phyloP scores from a whole-genome alignment of 2,113 vertebrate genomes.

The Sturnus vulgaris region DNA sequence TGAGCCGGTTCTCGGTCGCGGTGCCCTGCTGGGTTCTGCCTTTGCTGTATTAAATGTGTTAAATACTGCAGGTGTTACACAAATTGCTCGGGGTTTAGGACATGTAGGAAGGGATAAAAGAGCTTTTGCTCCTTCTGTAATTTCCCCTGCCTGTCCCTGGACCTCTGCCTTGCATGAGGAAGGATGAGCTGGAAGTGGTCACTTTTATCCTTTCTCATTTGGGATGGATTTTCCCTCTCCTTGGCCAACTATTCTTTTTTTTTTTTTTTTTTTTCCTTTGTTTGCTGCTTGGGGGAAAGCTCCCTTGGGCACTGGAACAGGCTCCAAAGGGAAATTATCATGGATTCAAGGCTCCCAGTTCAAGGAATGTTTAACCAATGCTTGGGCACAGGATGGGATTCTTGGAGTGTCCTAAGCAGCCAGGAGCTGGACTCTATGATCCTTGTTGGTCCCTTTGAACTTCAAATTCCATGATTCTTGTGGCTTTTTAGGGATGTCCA shows the following conservation, averaged over 20 bases:
- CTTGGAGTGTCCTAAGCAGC: neutral
- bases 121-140: neutral
- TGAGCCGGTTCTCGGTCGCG: rapidly evolving
- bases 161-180: neutral
- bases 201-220: neutral
- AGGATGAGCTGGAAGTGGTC: neutral
- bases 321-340: neutral
- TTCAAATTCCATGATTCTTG: neutral
- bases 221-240: neutral
- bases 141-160: neutral
- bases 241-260: neutral
- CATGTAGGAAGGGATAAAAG: rapidly evolving
- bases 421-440: neutral
- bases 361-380: neutral
- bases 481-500: neutral
- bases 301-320: neutral
- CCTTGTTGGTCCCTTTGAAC: neutral
- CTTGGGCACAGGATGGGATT: neutral
- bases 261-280: neutral
- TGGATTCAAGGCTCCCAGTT: neutral
- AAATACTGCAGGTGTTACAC: neutral
- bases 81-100: neutral
- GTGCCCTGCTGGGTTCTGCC: neutral
- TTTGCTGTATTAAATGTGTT: neutral
- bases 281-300: neutral